Evolutionary conservation across 2,113 vertebrate genomes (phyloP).

Genomic region (Morone saxatilis): DNA sequence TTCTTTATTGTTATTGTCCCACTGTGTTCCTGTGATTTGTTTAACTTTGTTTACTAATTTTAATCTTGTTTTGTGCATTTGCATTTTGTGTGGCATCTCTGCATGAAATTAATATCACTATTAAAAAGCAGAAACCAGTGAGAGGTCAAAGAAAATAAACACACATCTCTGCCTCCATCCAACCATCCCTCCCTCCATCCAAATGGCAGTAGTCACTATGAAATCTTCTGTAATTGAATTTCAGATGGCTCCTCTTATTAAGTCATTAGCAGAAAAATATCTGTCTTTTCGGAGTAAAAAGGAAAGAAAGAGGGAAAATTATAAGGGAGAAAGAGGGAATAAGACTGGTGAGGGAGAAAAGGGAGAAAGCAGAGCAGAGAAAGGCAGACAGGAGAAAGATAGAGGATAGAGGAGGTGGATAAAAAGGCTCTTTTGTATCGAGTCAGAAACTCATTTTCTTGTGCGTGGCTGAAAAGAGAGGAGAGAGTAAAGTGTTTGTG

Average conservation of each 20-base stretch:
- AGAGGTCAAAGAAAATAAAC: slow-evolving; percentile 59
- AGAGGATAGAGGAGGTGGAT: slow-evolving; percentile 73
- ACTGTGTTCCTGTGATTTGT: background rate
- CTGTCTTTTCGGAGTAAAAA: slow-evolving; percentile 56
- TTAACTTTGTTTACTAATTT: background rate
- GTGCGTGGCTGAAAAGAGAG: slow-evolving; percentile 90
- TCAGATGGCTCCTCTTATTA: slow-evolving; percentile 77
- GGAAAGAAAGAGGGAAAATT: slow-evolving; percentile 66
- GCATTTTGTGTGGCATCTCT: background rate
- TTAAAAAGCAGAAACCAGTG: slow-evolving; percentile 38
- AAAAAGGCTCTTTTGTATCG: slow-evolving; percentile 97
- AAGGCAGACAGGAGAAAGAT: slow-evolving; percentile 39
- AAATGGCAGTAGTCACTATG: slow-evolving; percentile 57
- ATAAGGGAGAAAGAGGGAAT: slow-evolving; percentile 52
- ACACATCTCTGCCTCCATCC: slow-evolving; percentile 39
- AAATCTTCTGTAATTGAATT: slow-evolving; percentile 86
- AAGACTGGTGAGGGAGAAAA: slow-evolving; percentile 39
- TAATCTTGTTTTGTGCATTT: background rate
- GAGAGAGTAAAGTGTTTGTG: slow-evolving; percentile 90
- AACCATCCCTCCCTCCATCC: slow-evolving; percentile 36
- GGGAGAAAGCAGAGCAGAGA: slow-evolving; percentile 46
- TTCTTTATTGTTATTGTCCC: background rate
- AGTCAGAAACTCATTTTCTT: slow-evolving; percentile 99
- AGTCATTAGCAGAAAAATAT: slow-evolving; percentile 76
- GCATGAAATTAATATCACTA: background rate